Percentiles rank a stretch among this genome's conserved stretches.
Conservation (phyloP, 2,888 invertebrate genomes). For the Pristionchus fissidentatus region DNA sequence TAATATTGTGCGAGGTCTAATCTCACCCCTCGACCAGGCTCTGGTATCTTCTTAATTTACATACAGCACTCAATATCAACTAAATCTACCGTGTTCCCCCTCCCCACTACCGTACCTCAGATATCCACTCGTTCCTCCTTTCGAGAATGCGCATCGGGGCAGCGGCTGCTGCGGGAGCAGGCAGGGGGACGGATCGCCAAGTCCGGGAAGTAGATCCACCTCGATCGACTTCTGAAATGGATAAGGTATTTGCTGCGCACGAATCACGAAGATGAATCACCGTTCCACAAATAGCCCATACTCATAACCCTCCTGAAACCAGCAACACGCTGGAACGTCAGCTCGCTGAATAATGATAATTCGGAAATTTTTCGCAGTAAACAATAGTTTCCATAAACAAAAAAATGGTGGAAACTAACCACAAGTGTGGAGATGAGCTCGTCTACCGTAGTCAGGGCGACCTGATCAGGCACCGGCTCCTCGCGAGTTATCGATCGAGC, state of each 20-base stretch:
- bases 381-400: background rate
- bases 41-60: no score
- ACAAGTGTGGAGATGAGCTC: background rate
- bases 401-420: background rate
- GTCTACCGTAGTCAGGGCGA: background rate
- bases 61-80: no score
- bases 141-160: background rate
- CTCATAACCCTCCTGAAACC: no score
- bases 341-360: background rate
- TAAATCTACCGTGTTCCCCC: no score
- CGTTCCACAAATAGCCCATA: no score
- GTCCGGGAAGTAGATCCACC: slow-evolving; percentile 32
- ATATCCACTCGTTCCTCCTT: background rate
- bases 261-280: background rate
- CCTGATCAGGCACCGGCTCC: slow-evolving; percentile 29
- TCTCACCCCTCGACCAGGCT: no score
- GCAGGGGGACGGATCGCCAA: slow-evolving; percentile 16
- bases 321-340: no score
- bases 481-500: slow-evolving; percentile 38
- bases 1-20: no score
- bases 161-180: slow-evolving; percentile 45
- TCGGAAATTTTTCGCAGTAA: background rate
- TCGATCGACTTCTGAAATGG: background rate
- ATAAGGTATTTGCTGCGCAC: no score
- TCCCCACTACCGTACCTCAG: background rate